These are phyloP conservation scores for Nestor notabilis DNA, from an alignment of 2,113 vertebrate species.

Conservation along the genomic window DNA sequence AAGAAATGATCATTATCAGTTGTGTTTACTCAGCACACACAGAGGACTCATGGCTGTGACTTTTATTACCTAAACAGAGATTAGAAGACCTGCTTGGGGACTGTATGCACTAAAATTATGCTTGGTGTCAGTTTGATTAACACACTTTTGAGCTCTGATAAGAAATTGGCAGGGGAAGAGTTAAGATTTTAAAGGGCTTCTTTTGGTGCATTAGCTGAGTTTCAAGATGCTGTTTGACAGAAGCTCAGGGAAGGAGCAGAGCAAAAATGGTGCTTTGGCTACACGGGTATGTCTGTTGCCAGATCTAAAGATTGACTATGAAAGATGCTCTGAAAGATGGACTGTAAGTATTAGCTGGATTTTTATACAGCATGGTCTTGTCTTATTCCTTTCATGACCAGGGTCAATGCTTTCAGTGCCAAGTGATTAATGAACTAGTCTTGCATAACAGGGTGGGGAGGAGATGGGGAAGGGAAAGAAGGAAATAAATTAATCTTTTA, in stretches of 20 bases:
- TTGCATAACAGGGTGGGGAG: not conserved
- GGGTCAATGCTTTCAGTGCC: not conserved
- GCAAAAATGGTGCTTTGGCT: not conserved
- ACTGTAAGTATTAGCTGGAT: not conserved
- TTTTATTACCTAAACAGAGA: not conserved
- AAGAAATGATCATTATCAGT: not conserved
- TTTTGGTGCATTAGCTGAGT: not conserved
- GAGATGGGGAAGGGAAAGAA: not conserved
- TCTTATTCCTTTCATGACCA: not conserved
- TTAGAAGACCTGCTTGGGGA: not conserved
- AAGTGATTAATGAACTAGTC: not conserved
- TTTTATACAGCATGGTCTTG: not conserved
- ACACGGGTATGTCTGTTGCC: not conserved
- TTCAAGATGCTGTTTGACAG: not conserved
- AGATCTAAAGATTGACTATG: not conserved
- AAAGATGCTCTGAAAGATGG: not conserved
- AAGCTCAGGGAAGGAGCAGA: not conserved
- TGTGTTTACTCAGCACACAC: constrained; percentile 1
- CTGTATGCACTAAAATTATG: not conserved
- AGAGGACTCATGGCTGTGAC: not conserved
- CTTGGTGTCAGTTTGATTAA: not conserved
- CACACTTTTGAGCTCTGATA: not conserved
- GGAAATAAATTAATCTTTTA: not conserved
- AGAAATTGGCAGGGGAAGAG: not conserved
- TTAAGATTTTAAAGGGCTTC: not conserved